phyloP scores from a whole-genome alignment of 2,888 invertebrate genomes.

The Lithophane socia region DNA sequence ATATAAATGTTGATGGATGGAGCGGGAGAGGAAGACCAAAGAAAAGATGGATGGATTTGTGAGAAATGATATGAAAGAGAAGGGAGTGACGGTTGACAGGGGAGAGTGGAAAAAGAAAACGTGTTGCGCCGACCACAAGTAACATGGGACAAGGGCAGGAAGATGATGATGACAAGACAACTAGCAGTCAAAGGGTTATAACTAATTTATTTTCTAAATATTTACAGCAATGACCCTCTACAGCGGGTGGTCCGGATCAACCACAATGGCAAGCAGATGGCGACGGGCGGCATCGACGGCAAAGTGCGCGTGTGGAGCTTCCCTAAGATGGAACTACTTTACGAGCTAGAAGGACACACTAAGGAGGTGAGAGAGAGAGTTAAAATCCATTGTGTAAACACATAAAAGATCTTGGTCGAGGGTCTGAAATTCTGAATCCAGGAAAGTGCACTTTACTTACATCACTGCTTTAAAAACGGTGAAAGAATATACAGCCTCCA shows the following conservation, averaged over 20 bases:
- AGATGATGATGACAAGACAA: no score
- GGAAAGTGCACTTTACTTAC: not conserved
- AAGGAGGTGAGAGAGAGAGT: slow-evolving; percentile 92
- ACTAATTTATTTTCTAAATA: not conserved
- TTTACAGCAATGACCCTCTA: slow-evolving; percentile 92
- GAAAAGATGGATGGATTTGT: no score
- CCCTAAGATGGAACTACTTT: slow-evolving; percentile 93
- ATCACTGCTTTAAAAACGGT: not conserved
- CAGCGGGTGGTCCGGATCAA: slow-evolving; percentile 96
- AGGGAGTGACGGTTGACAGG: no score
- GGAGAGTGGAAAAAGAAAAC: no score
- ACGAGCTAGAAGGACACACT: slow-evolving; percentile 94
- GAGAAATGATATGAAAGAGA: no score
- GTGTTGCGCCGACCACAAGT: no score
- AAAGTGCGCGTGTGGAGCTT: slow-evolving; percentile 96
- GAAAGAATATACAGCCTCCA: not conserved
- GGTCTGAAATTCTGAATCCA: no score
- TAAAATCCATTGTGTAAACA: not conserved
- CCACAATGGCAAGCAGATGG: slow-evolving; percentile 94
- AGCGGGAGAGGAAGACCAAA: no score
- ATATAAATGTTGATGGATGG: no score
- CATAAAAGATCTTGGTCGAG: not conserved
- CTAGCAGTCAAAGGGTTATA: not conserved
- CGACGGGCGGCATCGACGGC: slow-evolving; percentile 98
- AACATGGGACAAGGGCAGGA: no score